These are phyloP conservation scores for Loris lydekkerianus DNA, from an alignment of 2,797 vertebrate genomes.

Conservation along the genomic window DNA sequence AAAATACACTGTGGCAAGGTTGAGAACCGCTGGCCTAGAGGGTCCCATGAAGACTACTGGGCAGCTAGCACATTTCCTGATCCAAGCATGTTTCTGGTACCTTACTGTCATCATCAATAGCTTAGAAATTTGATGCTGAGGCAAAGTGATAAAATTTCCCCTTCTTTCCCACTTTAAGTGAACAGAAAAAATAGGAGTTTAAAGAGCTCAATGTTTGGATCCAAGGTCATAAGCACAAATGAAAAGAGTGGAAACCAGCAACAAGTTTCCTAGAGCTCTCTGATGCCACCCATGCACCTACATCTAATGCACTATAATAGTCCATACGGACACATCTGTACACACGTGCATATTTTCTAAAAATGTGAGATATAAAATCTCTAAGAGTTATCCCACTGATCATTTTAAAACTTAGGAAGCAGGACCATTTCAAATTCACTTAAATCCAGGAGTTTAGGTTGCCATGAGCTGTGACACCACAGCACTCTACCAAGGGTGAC, in stretches of 20 bases:
- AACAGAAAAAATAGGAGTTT: neutral
- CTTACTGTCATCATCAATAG: neutral
- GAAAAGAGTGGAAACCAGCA: neutral
- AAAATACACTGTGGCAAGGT: no score
- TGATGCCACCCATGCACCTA: neutral
- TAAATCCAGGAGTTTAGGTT: no score
- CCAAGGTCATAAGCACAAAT: neutral
- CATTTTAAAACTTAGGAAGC: slow-evolving; percentile 16
- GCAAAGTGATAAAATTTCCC: neutral
- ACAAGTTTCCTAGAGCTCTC: neutral
- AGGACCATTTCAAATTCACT: neutral
- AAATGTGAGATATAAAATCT: neutral
- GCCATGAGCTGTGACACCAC: no score
- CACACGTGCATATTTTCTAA: neutral
- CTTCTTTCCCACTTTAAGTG: neutral
- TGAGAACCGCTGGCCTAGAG: neutral
- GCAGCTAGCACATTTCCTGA: neutral
- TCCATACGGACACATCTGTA: neutral
- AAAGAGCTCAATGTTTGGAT: neutral
- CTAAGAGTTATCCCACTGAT: neutral
- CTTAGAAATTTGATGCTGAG: neutral
- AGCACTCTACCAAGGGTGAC: no score
- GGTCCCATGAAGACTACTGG: neutral
- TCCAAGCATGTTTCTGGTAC: neutral
- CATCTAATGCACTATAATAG: neutral